Evolutionary conservation across 2,113 vertebrate species (phyloP).

Genomic region (Castor canadensis): DNA sequence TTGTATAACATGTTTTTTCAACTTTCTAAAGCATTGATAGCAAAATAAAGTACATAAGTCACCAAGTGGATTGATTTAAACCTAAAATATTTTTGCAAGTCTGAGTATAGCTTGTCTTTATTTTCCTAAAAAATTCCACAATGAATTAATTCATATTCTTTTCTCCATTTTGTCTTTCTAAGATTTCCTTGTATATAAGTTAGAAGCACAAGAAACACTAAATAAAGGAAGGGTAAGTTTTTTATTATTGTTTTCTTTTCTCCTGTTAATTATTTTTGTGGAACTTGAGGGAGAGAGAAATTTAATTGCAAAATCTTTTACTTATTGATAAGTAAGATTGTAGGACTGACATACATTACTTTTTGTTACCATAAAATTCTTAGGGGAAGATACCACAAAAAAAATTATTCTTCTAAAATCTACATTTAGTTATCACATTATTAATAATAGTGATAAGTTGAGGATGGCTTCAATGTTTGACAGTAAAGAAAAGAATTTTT

Average conservation of each 20-base stretch:
- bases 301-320: not conserved
- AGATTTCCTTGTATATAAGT: slow-evolving; percentile 98
- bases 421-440: not conserved
- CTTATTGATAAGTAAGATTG: not conserved
- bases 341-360: not conserved
- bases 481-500: not conserved
- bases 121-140: not conserved
- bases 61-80: not conserved
- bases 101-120: not conserved
- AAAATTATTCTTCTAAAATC: not conserved
- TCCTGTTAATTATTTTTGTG: not conserved
- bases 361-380: not conserved
- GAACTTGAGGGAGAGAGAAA: not conserved
- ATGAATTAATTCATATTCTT: not conserved
- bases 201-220: slow-evolving; percentile 95
- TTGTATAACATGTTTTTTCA: not conserved
- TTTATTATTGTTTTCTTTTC: not conserved
- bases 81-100: not conserved
- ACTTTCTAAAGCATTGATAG: not conserved
- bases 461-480: not conserved
- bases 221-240: slow-evolving; percentile 97
- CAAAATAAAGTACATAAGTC: not conserved
- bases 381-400: not conserved
- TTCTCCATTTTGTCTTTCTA: slow-evolving; percentile 69
- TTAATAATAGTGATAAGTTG: not conserved